Conservation (phyloP, 2,797 vertebrate genomes). For the Stomatorhinus walkeri region DNA sequence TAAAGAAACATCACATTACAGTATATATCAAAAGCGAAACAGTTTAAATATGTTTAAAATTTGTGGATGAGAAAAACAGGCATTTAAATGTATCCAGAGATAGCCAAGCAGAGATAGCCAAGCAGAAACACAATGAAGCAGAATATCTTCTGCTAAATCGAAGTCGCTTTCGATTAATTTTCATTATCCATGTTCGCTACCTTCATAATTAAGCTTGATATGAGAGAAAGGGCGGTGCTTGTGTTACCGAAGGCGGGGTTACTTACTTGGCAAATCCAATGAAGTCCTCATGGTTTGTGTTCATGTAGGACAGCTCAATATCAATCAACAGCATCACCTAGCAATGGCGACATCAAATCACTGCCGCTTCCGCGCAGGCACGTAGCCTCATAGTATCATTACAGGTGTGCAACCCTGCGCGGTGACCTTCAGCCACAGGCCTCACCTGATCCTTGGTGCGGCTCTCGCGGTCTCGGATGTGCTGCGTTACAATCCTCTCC, state of each 20-base stretch:
- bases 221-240: neutral
- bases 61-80: neutral
- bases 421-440: neutral
- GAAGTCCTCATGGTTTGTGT: constrained; percentile 98
- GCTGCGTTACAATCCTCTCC: constrained; percentile 94
- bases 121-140: neutral
- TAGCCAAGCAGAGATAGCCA: neutral
- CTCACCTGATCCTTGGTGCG: constrained; percentile 87
- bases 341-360: constrained; percentile 22
- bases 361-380: neutral
- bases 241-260: neutral
- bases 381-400: neutral
- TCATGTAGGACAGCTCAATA: constrained; percentile 96
- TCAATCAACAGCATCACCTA: constrained; percentile 95
- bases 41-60: neutral
- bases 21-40: neutral
- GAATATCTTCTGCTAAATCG: neutral
- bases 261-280: constrained; percentile 98
- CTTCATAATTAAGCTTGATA: neutral
- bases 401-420: neutral
- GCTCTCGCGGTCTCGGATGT: constrained; percentile 90
- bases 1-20: neutral
- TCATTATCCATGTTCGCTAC: neutral
- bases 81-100: neutral
- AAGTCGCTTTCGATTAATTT: neutral